Percentiles rank a stretch among this genome's conserved stretches.
Conservation (phyloP, 2,888 invertebrate species). For the Drosophila pseudotakahashii region DNA sequence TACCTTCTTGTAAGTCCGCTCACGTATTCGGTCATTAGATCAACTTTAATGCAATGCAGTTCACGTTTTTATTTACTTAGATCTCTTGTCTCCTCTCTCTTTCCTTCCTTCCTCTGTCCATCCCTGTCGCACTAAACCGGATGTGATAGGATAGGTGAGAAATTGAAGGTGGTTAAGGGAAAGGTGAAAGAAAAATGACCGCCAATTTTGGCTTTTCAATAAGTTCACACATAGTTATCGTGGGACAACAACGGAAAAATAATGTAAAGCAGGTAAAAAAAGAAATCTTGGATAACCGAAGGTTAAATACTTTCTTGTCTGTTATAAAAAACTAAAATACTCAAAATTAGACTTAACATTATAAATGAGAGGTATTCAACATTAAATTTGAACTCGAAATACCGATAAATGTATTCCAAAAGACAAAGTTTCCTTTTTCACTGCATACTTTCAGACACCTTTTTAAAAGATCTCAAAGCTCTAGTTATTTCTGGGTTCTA, state of each 20-base stretch:
- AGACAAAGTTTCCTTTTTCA: too few relatives aligned
- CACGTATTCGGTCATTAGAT: constrained; percentile 76
- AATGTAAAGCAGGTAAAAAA: not conserved
- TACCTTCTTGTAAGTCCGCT: constrained; percentile 53
- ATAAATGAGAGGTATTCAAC: too few relatives aligned
- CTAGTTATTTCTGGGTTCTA: too few relatives aligned
- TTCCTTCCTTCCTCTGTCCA: not conserved
- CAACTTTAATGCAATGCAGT: constrained; percentile 69
- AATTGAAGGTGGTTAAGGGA: not conserved
- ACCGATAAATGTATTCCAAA: too few relatives aligned
- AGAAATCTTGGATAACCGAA: not conserved
- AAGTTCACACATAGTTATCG: constrained; percentile 56
- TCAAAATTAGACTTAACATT: too few relatives aligned
- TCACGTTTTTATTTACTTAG: constrained; percentile 75
- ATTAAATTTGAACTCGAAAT: too few relatives aligned
- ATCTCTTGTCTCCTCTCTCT: constrained; percentile 31
- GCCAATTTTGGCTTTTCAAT: constrained; percentile 55
- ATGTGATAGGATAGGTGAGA: not conserved
- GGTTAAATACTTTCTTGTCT: too few relatives aligned
- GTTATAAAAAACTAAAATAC: too few relatives aligned
- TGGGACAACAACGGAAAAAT: constrained; percentile 1
- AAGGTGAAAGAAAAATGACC: not conserved
- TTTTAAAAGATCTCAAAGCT: too few relatives aligned
- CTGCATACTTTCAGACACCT: too few relatives aligned
- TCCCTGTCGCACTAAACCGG: not conserved